Percentiles rank a stretch among this genome's conserved stretches.
phyloP scores from a whole-genome alignment of 2,888 invertebrate species.

The Galerucella pusilla region DNA sequence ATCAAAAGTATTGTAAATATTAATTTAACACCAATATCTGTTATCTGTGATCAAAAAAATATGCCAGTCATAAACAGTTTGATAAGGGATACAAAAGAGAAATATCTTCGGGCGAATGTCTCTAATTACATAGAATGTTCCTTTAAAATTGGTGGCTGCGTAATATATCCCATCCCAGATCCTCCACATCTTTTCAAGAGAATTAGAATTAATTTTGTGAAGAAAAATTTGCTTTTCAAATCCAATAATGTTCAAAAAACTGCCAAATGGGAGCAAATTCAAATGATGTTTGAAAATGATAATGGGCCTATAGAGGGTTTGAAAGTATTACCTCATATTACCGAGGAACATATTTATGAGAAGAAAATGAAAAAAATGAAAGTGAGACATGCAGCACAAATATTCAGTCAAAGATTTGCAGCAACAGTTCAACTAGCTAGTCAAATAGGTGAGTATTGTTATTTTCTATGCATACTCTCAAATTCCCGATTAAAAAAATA shows the following conservation, averaged over 20 bases:
- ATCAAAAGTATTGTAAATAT: slow-evolving; percentile 29
- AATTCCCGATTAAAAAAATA: not conserved
- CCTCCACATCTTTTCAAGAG: not conserved
- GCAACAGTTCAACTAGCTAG: slow-evolving; percentile 28
- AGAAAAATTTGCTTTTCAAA: not conserved
- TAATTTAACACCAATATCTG: slow-evolving; percentile 35
- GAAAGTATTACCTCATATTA: not conserved
- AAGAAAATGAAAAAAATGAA: not conserved
- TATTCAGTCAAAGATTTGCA: slow-evolving; percentile 34
- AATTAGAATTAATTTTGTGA: not conserved
- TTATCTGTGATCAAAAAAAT: slow-evolving; percentile 36
- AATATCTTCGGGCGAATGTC: slow-evolving; percentile 9
- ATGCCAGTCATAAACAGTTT: slow-evolving; percentile 27
- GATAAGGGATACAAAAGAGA: slow-evolving; percentile 33
- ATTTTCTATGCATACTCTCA: not conserved
- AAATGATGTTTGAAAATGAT: not conserved
- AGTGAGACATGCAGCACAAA: not conserved
- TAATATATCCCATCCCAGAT: not conserved
- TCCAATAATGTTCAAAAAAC: not conserved
- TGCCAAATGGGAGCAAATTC: not conserved
- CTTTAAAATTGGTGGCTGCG: not conserved
- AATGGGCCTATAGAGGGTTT: not conserved
- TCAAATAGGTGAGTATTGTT: slow-evolving; percentile 34
- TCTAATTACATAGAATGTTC: not conserved
- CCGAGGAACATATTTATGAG: not conserved